Conservation (phyloP, 2,888 invertebrate species). For the Drepanosiphum platanoidis region DNA sequence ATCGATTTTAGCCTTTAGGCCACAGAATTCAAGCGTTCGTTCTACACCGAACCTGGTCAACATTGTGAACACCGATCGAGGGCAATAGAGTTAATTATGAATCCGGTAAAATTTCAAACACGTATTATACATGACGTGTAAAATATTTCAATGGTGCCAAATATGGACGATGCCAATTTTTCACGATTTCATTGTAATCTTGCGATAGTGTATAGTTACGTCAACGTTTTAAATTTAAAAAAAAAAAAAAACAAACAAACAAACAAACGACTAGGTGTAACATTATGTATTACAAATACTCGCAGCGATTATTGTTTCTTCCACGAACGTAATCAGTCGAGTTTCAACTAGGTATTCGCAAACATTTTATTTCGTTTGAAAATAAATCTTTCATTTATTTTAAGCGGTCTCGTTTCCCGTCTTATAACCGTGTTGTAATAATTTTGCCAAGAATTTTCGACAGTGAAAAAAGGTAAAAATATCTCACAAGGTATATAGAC, state of each 20-base stretch:
- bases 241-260: too few species aligned
- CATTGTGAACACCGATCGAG: background rate
- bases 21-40: too few species aligned
- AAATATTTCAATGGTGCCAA: background rate
- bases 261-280: too few species aligned
- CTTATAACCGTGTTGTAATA: background rate
- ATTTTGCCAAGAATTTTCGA: conserved; percentile 23
- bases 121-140: background rate
- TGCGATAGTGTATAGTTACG: background rate
- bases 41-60: too few species aligned
- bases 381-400: background rate
- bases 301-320: background rate
- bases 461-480: conserved; percentile 12
- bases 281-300: background rate
- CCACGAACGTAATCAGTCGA: background rate
- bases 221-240: background rate
- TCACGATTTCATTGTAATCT: background rate
- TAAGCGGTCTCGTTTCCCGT: background rate
- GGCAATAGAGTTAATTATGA: background rate
- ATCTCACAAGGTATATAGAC: conserved; percentile 3
- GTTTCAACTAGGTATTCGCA: background rate
- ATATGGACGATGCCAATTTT: background rate
- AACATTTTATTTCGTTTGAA: conserved; percentile 3
- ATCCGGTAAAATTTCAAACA: background rate
- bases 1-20: too few species aligned